phyloP scores from a whole-genome alignment of 2,888 invertebrate genomes.

The Zhengitettix transpicula region DNA sequence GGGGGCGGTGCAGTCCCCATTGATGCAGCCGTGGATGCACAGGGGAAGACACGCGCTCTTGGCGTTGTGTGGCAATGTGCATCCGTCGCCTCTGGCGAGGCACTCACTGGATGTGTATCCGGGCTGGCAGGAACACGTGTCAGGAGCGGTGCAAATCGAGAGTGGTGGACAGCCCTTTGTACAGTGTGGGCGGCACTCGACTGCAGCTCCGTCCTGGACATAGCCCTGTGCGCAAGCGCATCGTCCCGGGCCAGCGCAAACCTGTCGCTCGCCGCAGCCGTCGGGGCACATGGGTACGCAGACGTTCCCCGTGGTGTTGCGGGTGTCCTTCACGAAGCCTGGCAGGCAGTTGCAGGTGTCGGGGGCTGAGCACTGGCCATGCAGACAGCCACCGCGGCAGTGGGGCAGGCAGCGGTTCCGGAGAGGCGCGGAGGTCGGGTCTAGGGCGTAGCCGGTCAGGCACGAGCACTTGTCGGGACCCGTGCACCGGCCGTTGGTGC shows the following conservation, averaged over 20 bases:
- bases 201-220: not conserved
- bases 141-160: not conserved
- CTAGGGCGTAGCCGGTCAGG: slow-evolving; percentile 32
- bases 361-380: slow-evolving; percentile 21
- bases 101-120: not conserved
- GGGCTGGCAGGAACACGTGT: not conserved
- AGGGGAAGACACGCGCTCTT: slow-evolving; percentile 12
- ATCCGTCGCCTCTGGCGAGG: not conserved
- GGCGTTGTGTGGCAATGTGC: not conserved
- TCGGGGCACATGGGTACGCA: not conserved
- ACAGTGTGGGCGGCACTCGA: not conserved
- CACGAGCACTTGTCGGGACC: slow-evolving; percentile 41
- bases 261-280: not conserved
- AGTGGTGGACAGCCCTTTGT: not conserved
- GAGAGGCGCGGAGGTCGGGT: not conserved
- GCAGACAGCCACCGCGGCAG: slow-evolving; percentile 16
- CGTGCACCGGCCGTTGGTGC: slow-evolving; percentile 39
- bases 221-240: slow-evolving; percentile 20
- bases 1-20: slow-evolving; percentile 21
- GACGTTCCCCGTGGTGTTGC: not conserved
- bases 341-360: slow-evolving; percentile 7
- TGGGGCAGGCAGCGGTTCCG: slow-evolving; percentile 12
- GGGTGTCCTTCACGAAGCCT: not conserved
- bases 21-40: slow-evolving; percentile 17
- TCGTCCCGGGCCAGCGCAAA: slow-evolving; percentile 20